Base-by-base conservation (phyloP, 1,140 invertebrate species). In the Wiebesia pumilae region DNA sequence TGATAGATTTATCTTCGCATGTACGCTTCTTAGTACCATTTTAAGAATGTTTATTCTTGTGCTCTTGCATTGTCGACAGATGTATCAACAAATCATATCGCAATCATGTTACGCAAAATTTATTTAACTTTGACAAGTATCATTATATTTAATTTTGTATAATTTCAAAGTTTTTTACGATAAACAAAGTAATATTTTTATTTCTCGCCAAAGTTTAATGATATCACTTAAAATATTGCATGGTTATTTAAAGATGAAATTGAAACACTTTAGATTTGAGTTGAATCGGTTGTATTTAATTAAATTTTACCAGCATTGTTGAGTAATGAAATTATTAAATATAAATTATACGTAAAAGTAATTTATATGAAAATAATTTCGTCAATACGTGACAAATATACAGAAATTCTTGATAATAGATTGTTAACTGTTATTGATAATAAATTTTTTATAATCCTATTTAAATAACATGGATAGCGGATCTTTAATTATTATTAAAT, bases 31-130 rank as follows among this genome's bases (percentile, higher is more conserved):
- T 81, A 58, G 10, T 58, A 58, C 54, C 54, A 10, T 58, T 58
- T 12, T 16, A 21, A 58, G 19, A 58, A 58, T 21, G 10, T 6
- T 58, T 58, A 58, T 58, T 21, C 12, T 21, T 12, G 19, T 58
- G 19, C 54, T 58, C 3, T 21, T 58, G 12, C 54, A 16, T 16
- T 58, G 54, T 58, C 19, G 7, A 21, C 19, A 58, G 19, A 58
- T 58, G 54, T 58, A 58, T 58, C 54, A 58, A 58, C 54, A 71
- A 73, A 67, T 81, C 40, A 81, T 73, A 81, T 30, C 19, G 47
- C 51, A 54, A 62, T 43, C 78, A 43, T 86, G 81, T 75, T 65
- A 58, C 75, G 58, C n/a, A 43, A 43, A 33, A 86, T 86, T 58
- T 75, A 35, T 81, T 69, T 27, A 33, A 47, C 83, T 43, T 84